A percentile compares a stretch with the other conserved stretches of the same genome.
Evolutionary conservation across 2,113 vertebrate genomes (phyloP).

Genomic region (Cranoglanis bouderius): DNA sequence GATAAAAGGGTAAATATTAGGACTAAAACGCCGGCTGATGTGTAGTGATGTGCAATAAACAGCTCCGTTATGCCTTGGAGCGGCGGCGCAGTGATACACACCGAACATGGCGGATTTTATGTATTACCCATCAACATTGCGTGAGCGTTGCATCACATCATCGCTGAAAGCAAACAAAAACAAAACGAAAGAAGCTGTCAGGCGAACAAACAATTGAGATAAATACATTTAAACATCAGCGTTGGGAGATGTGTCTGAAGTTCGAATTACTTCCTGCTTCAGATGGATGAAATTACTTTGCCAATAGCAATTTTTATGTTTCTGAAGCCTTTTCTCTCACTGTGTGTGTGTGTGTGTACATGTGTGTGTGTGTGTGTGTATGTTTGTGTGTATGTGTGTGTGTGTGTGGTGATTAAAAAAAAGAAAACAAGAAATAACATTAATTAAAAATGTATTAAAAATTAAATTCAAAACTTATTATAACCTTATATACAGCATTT

Average conservation of each 20-base stretch:
- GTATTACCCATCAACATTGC: slow-evolving; percentile 36
- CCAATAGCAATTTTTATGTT: slow-evolving; percentile 40
- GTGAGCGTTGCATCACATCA: slow-evolving; percentile 36
- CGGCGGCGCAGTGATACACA: background rate
- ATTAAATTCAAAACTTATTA: background rate
- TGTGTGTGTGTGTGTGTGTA: background rate
- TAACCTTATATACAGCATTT: no score
- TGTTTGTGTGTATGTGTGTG: background rate
- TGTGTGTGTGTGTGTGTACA: background rate
- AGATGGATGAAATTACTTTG: slow-evolving; percentile 45
- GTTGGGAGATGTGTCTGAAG: slow-evolving; percentile 27
- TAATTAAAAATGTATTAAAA: background rate
- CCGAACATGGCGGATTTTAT: slow-evolving; percentile 28
- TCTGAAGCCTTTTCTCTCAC: background rate
- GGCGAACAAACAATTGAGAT: slow-evolving; percentile 27
- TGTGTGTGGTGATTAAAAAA: background rate
- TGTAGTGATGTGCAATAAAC: slow-evolving; percentile 7
- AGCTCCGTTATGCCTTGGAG: background rate
- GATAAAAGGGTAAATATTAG: background rate
- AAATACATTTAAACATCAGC: slow-evolving; percentile 29
- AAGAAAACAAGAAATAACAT: background rate
- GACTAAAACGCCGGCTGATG: background rate
- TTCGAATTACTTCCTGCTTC: slow-evolving; percentile 35
- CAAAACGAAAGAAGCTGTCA: slow-evolving; percentile 38
- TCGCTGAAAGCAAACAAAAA: slow-evolving; percentile 34